Percentiles rank a stretch among this genome's conserved stretches.
Conservation (phyloP, 2,888 invertebrate genomes). For the Junonia oenone region DNA sequence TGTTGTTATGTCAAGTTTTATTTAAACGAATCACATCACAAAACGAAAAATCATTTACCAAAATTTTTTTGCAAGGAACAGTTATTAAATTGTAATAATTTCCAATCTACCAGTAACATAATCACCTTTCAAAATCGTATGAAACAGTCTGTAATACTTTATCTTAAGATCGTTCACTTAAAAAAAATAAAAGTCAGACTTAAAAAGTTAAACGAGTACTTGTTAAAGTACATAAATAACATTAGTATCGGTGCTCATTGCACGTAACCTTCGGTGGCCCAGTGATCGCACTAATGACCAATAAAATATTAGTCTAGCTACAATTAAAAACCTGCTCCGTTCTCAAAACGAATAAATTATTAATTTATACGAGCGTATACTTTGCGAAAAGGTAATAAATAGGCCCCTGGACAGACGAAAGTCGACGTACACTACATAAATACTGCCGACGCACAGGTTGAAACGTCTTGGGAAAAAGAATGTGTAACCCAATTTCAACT, state of each 20-base stretch:
- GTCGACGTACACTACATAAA: constrained; percentile 58
- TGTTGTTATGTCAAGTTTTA: too few relatives aligned
- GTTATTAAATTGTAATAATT: too few relatives aligned
- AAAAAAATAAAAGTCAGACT: not conserved
- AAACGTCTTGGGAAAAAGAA: constrained; percentile 28
- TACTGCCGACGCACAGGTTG: constrained; percentile 37
- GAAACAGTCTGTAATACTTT: not conserved
- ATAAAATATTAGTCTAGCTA: constrained; percentile 34
- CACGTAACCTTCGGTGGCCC: constrained; percentile 13
- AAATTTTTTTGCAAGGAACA: too few relatives aligned
- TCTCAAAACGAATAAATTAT: constrained; percentile 45
- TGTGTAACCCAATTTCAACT: not conserved
- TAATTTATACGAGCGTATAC: constrained; percentile 59
- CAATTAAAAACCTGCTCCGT: constrained; percentile 32
- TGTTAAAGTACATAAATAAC: not conserved
- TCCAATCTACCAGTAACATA: too few relatives aligned
- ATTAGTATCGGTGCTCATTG: not conserved
- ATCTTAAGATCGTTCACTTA: not conserved
- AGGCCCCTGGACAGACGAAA: constrained; percentile 59
- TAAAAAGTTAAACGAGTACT: not conserved
- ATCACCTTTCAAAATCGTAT: too few relatives aligned
- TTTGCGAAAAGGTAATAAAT: constrained; percentile 65
- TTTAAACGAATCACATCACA: too few relatives aligned
- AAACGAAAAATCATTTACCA: too few relatives aligned
- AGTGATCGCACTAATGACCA: constrained; percentile 16